Evolutionary conservation across 2,797 vertebrate species (phyloP).

Genomic region (Tamandua tetradactyla): DNA sequence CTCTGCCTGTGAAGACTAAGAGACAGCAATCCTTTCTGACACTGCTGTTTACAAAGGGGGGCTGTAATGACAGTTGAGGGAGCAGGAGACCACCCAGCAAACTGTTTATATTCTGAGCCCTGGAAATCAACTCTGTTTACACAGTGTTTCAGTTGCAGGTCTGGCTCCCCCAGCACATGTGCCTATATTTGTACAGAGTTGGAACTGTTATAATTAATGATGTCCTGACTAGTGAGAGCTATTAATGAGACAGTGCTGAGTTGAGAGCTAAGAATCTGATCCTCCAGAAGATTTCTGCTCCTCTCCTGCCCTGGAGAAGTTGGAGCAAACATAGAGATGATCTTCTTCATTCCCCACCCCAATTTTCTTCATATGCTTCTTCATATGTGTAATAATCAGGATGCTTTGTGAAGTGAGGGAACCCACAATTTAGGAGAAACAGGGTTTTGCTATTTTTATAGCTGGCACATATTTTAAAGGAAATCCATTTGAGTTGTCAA

Average conservation of each 20-base stretch:
- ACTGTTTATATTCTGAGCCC: slow-evolving; percentile 82
- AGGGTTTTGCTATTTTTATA: not conserved
- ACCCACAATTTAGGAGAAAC: not conserved
- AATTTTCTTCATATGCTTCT: not conserved
- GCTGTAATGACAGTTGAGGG: slow-evolving; percentile 81
- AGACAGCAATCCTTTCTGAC: slow-evolving; percentile 79
- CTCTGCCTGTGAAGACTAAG: slow-evolving; percentile 66
- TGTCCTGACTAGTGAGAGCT: slow-evolving; percentile 69
- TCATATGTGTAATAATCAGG: not conserved
- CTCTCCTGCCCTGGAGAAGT: slow-evolving; percentile 47
- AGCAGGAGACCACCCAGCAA: slow-evolving; percentile 80
- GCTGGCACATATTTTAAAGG: not conserved
- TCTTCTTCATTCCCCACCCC: not conserved
- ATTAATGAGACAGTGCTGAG: slow-evolving; percentile 58
- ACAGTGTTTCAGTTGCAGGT: slow-evolving; percentile 79
- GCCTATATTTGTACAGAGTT: slow-evolving; percentile 57
- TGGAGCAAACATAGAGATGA: slow-evolving; percentile 25
- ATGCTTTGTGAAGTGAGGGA: not conserved
- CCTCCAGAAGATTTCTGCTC: slow-evolving; percentile 54
- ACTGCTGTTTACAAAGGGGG: slow-evolving; percentile 74
- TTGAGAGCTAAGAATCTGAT: slow-evolving; percentile 71
- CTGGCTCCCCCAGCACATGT: slow-evolving; percentile 76
- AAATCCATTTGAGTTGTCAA: not conserved
- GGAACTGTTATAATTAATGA: slow-evolving; percentile 77
- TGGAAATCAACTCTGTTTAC: slow-evolving; percentile 83